These are phyloP conservation scores for Acanthochromis polyacanthus DNA, from an alignment of 2,113 vertebrate genomes.

Conservation along the genomic window DNA sequence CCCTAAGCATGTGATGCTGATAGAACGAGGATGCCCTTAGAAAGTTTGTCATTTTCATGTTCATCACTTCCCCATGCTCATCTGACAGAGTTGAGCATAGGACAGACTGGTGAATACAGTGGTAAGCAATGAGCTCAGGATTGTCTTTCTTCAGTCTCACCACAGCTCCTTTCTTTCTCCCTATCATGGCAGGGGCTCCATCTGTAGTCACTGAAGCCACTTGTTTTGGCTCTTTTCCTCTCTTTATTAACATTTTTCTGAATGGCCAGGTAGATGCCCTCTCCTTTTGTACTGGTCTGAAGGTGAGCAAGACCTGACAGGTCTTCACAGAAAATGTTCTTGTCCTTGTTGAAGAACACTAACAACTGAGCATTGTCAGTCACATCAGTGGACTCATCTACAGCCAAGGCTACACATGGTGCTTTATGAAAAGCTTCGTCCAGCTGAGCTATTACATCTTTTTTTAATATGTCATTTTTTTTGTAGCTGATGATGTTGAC, in stretches of 20 bases:
- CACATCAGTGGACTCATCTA: slow-evolving; percentile 45
- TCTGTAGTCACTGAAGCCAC: slow-evolving; percentile 42
- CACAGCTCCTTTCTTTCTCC: slow-evolving; percentile 47
- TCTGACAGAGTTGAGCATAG: too few species aligned
- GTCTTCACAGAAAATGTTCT: slow-evolving; percentile 45
- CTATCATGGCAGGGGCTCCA: slow-evolving; percentile 39
- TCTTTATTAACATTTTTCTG: slow-evolving; percentile 5
- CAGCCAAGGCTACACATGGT: slow-evolving; percentile 33
- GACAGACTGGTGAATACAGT: too few species aligned
- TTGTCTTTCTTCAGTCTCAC: slow-evolving; percentile 44
- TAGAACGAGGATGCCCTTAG: too few species aligned
- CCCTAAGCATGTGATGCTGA: too few species aligned
- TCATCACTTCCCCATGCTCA: too few species aligned
- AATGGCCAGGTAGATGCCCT: slow-evolving; percentile 21
- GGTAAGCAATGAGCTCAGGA: slow-evolving; percentile 32
- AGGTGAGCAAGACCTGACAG: slow-evolving; percentile 26
- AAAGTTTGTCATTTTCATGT: too few species aligned
- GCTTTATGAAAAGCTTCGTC: slow-evolving; percentile 33
- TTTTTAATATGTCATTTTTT: background rate
- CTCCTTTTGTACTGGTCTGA: slow-evolving; percentile 18
- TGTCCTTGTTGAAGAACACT: slow-evolving; percentile 4
- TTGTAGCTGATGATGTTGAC: too few species aligned
- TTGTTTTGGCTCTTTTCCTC: slow-evolving; percentile 3
- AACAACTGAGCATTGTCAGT: slow-evolving; percentile 16
- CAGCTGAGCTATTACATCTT: slow-evolving; percentile 29